Percentiles rank a stretch among this genome's conserved stretches.
phyloP scores from a whole-genome alignment of 2,113 vertebrate genomes.

The Tenrec ecaudatus region DNA sequence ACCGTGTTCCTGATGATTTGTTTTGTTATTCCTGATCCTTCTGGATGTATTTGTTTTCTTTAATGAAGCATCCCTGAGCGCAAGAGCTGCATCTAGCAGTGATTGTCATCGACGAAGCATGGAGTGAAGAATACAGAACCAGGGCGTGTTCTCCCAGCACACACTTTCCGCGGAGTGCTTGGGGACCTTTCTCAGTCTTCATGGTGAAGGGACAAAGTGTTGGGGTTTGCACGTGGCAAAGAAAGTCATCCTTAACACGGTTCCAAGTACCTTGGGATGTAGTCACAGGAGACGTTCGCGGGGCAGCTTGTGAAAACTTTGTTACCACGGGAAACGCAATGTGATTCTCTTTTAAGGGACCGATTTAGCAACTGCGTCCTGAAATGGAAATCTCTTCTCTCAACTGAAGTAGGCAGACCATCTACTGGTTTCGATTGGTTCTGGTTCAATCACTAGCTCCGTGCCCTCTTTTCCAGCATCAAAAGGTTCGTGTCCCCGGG shows the following conservation, averaged over 20 bases:
- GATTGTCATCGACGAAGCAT: constrained; percentile 91
- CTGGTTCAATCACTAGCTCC: constrained; percentile 48
- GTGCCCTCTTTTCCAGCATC: constrained; percentile 59
- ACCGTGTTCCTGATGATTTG: constrained; percentile 83
- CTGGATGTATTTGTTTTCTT: constrained; percentile 74
- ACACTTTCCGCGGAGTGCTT: constrained; percentile 45
- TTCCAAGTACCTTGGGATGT: constrained; percentile 55
- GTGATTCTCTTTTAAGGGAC: constrained; percentile 46
- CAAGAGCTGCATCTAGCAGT: constrained; percentile 89
- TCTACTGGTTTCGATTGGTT: constrained; percentile 36
- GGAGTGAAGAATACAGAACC: constrained; percentile 75
- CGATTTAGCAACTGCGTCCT: constrained; percentile 36
- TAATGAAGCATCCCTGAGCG: constrained; percentile 93
- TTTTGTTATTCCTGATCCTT: background rate
- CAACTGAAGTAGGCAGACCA: background rate
- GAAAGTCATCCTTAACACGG: constrained; percentile 59
- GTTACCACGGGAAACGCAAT: constrained; percentile 33
- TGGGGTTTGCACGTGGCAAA: constrained; percentile 52
- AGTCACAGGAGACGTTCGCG: constrained; percentile 52
- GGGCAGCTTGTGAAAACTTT: constrained; percentile 42
- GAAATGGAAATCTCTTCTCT: constrained; percentile 51
- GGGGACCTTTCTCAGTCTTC: constrained; percentile 47
- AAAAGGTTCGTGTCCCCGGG: constrained; percentile 56
- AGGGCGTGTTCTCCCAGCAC: constrained; percentile 35
- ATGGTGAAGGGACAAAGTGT: constrained; percentile 68